phyloP scores from a whole-genome alignment of 2,888 invertebrate species.

The Neoascia interrupta region DNA sequence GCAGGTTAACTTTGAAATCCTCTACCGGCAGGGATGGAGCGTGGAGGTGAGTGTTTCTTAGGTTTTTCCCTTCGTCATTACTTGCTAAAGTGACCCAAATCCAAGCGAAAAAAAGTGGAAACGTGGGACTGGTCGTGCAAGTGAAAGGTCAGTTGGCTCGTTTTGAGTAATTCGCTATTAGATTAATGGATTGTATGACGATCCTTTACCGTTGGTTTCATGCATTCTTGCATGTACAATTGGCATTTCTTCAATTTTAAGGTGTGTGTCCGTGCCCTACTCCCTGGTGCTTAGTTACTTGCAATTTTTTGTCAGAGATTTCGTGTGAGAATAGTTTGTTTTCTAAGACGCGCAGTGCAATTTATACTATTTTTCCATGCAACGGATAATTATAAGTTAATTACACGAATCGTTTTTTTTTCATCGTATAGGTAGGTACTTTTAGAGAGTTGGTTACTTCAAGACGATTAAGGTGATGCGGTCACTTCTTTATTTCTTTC shows the following conservation, averaged over 20 bases:
- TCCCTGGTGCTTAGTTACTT: slow-evolving; percentile 19
- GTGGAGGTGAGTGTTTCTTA: no score
- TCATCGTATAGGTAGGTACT: no score
- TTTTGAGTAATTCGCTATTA: slow-evolving; percentile 59
- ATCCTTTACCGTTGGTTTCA: slow-evolving; percentile 20
- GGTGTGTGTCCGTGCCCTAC: slow-evolving; percentile 17
- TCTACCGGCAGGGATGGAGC: background rate
- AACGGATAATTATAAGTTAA: background rate
- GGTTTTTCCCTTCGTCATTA: background rate
- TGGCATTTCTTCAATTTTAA: slow-evolving; percentile 2
- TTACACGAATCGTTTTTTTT: background rate
- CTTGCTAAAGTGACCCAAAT: slow-evolving; percentile 35
- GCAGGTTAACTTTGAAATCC: slow-evolving; percentile 4
- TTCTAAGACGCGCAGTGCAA: no score
- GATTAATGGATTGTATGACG: slow-evolving; percentile 57
- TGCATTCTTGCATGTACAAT: slow-evolving; percentile 42
- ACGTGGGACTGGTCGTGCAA: slow-evolving; percentile 37
- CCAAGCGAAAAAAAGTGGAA: no score
- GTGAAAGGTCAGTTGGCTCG: slow-evolving; percentile 60
- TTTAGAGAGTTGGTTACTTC: no score
- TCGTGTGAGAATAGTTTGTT: background rate
- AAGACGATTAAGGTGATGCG: no score
- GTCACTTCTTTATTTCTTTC: no score
- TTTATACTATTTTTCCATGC: no score
- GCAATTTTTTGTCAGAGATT: background rate